Percentiles rank a stretch among this genome's conserved stretches.
These are phyloP conservation scores for Xiphorhynchus erythropygius DNA, from an alignment of 2,797 vertebrate species.

Conservation along the genomic window DNA sequence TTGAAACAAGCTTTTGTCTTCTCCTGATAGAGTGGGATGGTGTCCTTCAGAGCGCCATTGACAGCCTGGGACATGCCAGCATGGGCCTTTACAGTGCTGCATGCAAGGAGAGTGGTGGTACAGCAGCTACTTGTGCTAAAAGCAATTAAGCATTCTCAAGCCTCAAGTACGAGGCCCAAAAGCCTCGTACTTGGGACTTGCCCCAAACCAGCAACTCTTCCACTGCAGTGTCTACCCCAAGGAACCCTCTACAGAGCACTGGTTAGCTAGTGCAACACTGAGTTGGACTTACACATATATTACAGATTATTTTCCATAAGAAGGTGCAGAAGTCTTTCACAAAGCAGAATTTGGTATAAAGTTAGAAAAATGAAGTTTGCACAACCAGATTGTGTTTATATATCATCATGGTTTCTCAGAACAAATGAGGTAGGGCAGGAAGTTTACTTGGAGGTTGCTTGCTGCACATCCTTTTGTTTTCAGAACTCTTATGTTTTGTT, in stretches of 20 bases:
- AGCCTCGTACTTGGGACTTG: background rate
- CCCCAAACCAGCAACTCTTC: background rate
- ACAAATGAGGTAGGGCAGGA: background rate
- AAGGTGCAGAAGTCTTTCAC: background rate
- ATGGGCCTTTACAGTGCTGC: background rate
- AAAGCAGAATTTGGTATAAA: background rate
- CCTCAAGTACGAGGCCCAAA: background rate
- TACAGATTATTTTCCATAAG: background rate
- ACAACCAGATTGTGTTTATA: rapidly evolving
- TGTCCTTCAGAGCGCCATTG: background rate
- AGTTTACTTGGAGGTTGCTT: background rate
- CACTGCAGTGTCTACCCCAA: background rate
- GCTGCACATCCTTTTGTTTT: background rate
- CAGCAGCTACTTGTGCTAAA: background rate
- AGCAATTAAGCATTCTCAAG: background rate
- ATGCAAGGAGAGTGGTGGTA: background rate
- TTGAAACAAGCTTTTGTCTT: background rate
- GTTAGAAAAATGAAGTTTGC: background rate
- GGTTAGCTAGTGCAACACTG: background rate
- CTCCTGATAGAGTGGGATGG: background rate
- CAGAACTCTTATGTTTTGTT: background rate
- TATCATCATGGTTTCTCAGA: background rate
- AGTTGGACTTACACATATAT: background rate
- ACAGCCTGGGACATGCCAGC: background rate
- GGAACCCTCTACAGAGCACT: background rate